Conservation (phyloP, 1,140 invertebrate genomes). For the Olivierus martensii region DNA sequence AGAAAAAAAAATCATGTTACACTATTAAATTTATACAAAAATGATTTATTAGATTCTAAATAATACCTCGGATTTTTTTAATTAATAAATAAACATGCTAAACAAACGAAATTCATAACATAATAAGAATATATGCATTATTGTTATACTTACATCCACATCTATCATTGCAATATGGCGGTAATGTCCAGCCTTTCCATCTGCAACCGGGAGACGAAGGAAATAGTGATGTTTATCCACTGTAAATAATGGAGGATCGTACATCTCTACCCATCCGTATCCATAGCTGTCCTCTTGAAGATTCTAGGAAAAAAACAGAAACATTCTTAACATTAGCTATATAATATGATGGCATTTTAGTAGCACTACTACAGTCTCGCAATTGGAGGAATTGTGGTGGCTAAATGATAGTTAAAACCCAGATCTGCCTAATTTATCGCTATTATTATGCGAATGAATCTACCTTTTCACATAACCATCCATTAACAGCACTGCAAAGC, state of each 20-base stretch:
- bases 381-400: no score
- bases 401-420: no score
- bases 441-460: slow-evolving; percentile 1
- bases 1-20: no score
- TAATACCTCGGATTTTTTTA: no score
- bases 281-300: slow-evolving; percentile 4
- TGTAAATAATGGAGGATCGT: slow-evolving; percentile 35
- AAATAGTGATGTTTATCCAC: slow-evolving; percentile 26
- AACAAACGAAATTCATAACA: neutral
- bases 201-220: slow-evolving; percentile 43
- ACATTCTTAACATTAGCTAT: no score
- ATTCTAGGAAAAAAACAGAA: slow-evolving; percentile 1
- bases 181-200: slow-evolving; percentile 39
- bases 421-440: no score
- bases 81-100: neutral
- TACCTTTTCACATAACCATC: slow-evolving; percentile 18
- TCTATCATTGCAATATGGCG: slow-evolving; percentile 48
- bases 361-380: no score
- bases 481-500: slow-evolving; percentile 25
- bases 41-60: no score
- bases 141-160: slow-evolving; percentile 23
- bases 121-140: neutral
- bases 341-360: no score
- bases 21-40: no score
- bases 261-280: slow-evolving; percentile 51